A percentile compares a stretch with the other conserved stretches of the same genome.
Evolutionary conservation across 2,888 invertebrate species (phyloP).

Genomic region (Megalurothrips usitatus): DNA sequence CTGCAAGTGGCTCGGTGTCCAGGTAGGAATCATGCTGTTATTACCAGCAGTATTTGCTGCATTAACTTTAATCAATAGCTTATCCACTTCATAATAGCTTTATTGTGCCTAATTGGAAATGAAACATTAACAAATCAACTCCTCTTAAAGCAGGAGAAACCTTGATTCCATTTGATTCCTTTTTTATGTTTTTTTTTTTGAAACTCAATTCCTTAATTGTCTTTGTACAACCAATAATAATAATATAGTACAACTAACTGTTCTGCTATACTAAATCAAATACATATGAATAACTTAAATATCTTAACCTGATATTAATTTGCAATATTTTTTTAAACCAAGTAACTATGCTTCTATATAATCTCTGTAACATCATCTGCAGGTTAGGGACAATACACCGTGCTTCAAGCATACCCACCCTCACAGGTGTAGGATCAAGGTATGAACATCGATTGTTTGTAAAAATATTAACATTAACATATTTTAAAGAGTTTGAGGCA

Average conservation of each 20-base stretch:
- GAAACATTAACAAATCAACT: no score
- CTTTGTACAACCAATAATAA: no score
- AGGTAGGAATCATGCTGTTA: conserved; percentile 53
- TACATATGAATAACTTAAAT: no score
- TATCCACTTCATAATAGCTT: background rate
- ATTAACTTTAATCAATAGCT: no score
- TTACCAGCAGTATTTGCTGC: background rate
- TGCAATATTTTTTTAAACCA: no score
- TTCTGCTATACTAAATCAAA: no score
- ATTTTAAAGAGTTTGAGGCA: background rate
- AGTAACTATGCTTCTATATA: background rate
- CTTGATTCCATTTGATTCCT: background rate
- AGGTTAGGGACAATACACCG: conserved; percentile 73
- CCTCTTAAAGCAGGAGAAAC: background rate
- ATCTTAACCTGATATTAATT: no score
- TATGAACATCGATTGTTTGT: conserved; percentile 50
- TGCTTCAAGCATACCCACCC: conserved; percentile 86
- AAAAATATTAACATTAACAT: background rate
- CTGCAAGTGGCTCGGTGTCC: conserved; percentile 61
- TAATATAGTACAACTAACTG: no score
- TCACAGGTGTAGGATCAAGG: conserved; percentile 71
- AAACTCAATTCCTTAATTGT: background rate
- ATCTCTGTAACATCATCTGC: conserved; percentile 43
- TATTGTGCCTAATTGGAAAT: background rate
- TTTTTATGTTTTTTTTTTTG: background rate